These are phyloP conservation scores for Chaetoderma sp. DNA, from an alignment of 2,888 invertebrate genomes.

Conservation along the genomic window DNA sequence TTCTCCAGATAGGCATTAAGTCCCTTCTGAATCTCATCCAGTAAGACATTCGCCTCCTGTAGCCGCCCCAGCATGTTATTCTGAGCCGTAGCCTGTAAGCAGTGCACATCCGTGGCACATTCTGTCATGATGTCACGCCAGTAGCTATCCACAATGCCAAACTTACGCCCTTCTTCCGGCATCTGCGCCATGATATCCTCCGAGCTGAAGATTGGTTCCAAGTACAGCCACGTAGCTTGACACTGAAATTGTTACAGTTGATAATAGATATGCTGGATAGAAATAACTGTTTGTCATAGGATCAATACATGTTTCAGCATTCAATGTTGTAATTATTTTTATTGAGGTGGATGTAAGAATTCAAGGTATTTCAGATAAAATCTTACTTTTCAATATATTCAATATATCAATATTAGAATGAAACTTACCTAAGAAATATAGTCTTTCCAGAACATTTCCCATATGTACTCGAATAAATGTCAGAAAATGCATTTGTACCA, in stretches of 20 bases:
- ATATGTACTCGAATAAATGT: too few species aligned
- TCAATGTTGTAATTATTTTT: too few species aligned
- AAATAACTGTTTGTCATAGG: too few species aligned
- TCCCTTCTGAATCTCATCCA: conserved; percentile 93
- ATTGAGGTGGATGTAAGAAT: too few species aligned
- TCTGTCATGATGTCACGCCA: conserved; percentile 80
- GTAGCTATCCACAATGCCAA: conserved; percentile 81
- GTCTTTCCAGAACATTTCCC: too few species aligned
- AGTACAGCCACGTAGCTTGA: conserved; percentile 86
- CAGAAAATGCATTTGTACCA: too few species aligned
- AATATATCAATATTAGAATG: too few species aligned
- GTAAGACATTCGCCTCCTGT: conserved; percentile 77
- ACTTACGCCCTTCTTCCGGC: conserved; percentile 93
- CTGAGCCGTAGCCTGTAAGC: conserved; percentile 69
- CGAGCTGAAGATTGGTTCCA: conserved; percentile 92
- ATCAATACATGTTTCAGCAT: too few species aligned
- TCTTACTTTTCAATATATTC: too few species aligned
- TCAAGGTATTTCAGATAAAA: too few species aligned
- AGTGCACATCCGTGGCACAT: conserved; percentile 68
- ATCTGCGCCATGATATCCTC: conserved; percentile 97
- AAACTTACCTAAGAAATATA: too few species aligned
- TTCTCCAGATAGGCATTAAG: conserved; percentile 94
- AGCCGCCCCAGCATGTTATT: conserved; percentile 72
- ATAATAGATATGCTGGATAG: too few species aligned
- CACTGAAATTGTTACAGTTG: conserved; percentile 81